Percentiles rank a stretch among this genome's conserved stretches.
phyloP scores from a whole-genome alignment of 2,888 invertebrate species.

The Cataglyphis altisquamis region DNA sequence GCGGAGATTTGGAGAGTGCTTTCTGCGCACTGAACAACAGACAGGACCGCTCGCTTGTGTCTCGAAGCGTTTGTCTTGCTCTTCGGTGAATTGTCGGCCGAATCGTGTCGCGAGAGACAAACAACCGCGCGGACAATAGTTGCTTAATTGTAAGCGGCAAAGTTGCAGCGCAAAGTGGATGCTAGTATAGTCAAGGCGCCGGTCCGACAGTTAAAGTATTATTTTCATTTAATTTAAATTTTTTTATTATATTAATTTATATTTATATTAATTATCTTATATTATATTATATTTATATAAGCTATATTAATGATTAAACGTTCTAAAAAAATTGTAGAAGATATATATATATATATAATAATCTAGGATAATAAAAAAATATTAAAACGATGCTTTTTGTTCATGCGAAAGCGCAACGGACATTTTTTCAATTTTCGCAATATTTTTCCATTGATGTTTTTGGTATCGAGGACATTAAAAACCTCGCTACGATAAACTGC shows the following conservation, averaged over 20 bases:
- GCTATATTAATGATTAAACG: background rate
- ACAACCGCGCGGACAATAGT: background rate
- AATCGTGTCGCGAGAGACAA: background rate
- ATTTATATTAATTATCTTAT: no score
- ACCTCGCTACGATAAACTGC: background rate
- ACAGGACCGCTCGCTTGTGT: background rate
- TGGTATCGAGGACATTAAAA: constrained; percentile 12
- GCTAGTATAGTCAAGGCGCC: background rate
- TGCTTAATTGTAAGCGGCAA: constrained; percentile 1
- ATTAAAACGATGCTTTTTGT: background rate
- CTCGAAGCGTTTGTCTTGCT: constrained; percentile 7
- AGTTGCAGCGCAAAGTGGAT: constrained; percentile 1
- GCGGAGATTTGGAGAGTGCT: constrained; percentile 20
- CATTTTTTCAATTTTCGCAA: background rate
- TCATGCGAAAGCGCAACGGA: background rate
- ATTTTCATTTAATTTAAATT: background rate
- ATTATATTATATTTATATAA: no score
- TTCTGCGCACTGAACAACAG: background rate
- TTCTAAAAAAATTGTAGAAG: background rate
- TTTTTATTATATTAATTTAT: no score
- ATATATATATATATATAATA: background rate
- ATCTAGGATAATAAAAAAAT: background rate
- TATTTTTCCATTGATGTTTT: background rate
- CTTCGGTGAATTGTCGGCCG: background rate
- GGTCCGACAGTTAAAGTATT: background rate